These are phyloP conservation scores for Netelia fuscicornis DNA, from an alignment of 2,888 invertebrate species.

Conservation along the genomic window DNA sequence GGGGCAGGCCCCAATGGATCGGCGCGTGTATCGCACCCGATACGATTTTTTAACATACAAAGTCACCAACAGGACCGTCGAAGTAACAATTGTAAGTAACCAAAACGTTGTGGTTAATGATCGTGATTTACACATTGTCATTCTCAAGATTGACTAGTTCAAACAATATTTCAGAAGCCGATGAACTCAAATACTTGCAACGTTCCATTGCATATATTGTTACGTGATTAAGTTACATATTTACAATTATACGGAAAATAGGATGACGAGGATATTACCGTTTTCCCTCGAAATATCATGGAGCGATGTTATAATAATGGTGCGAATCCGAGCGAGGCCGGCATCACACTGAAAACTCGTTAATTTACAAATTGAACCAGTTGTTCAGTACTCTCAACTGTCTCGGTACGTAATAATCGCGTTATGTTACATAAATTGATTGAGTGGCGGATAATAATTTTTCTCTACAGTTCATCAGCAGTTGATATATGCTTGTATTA, in stretches of 20 bases:
- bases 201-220: neutral
- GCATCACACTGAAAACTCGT: neutral
- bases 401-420: conserved; percentile 1
- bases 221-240: conserved; percentile 17
- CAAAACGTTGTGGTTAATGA: conserved; percentile 49
- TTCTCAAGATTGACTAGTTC: conserved; percentile 51
- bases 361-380: neutral
- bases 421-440: conserved; percentile 28
- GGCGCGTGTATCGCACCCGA: conserved; percentile 68
- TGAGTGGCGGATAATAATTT: conserved; percentile 22
- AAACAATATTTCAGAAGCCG: conserved; percentile 60
- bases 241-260: conserved; percentile 1
- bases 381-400: neutral
- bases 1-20: conserved; percentile 76
- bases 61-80: conserved; percentile 1
- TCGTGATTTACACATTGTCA: conserved; percentile 56
- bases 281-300: neutral
- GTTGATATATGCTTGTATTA: conserved; percentile 19
- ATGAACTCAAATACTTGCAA: conserved; percentile 37
- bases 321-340: neutral
- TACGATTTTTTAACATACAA: conserved; percentile 8
- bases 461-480: neutral
- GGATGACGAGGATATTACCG: neutral
- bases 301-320: neutral
- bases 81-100: conserved; percentile 33